Evolutionary conservation across 2,797 vertebrate species (phyloP), one percentile per base, ranked within the genome.

Genomic region (Ctenopoma multispine): DNA sequence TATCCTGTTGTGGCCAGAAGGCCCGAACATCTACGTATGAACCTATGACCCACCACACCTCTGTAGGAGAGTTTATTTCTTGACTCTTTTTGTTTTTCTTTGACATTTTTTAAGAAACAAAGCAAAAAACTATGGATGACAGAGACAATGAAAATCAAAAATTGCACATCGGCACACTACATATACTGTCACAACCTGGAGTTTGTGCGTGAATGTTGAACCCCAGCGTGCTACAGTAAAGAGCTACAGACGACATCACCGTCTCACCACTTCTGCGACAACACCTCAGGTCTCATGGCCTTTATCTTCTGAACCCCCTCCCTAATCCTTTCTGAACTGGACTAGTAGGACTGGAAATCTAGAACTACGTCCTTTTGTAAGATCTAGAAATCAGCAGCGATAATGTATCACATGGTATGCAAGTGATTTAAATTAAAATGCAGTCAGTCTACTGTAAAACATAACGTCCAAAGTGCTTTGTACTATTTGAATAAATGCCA

Each of bases 11-110:
- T 96, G 60, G 96, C 97, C 80, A 99, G 99, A 83, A 92, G 98
- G 79, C 98, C 98, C 43, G 98, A 99, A 89, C 97, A 99, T 94
- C 93, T 99, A 92, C 97, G 97, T 86, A 99, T 99, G 97, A 99
- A 99, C 93, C 96, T 99, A 98, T 99, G 98, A 99, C 97, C 91
- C 79, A 51, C 85, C 51, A 51, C 69, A 20, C 69, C 68, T 79
- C 72, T 72, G 72, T 87, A 89, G 87, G 86, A 81, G 71, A 83
- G 72, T 87, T 83, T 84, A 87, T 89, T 89, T 83, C 77, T 79
- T 72, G 84, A 85, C 84, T 86, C 58, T 54, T 12, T 20, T 64
- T 57, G 41, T 62, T 17, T 43, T 81, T 81, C 77, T 61, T 84
- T 81, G 64, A 78, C 75, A 69, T 85, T 83, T 89, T 90, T 91